Evolutionary conservation across 2,797 vertebrate genomes (phyloP).

Genomic region (Dendrocincla fuliginosa): DNA sequence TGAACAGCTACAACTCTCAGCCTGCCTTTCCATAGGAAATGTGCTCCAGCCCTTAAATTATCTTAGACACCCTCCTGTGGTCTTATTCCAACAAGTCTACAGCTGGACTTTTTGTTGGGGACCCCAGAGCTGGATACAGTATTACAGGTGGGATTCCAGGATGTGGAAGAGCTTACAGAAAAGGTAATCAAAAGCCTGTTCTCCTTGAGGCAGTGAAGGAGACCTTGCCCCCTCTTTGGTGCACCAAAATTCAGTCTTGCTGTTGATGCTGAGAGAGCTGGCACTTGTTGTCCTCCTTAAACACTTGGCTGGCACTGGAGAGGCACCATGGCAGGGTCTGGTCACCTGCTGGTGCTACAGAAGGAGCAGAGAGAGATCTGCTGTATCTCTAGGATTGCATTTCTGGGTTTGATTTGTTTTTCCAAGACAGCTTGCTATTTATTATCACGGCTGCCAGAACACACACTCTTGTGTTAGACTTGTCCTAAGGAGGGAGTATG

Average conservation of each 20-base stretch:
- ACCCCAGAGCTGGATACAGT: neutral
- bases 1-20: neutral
- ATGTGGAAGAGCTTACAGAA: neutral
- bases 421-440: neutral
- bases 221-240: neutral
- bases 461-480: neutral
- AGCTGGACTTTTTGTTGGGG: neutral
- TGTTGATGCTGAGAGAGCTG: neutral
- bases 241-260: neutral
- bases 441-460: neutral
- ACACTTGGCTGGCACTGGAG: fast-evolving
- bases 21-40: neutral
- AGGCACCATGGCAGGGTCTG: neutral
- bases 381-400: neutral
- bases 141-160: neutral
- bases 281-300: no score
- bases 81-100: neutral
- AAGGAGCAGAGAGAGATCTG: neutral
- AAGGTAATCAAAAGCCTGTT: neutral
- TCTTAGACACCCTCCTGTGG: neutral
- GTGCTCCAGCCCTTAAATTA: neutral
- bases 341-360: neutral
- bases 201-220: fast-evolving
- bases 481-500: neutral
- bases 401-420: neutral